A percentile compares a stretch with the other conserved stretches of the same genome.
These are phyloP conservation scores for Atta texana DNA, from an alignment of 1,140 invertebrate genomes.

Conservation along the genomic window DNA sequence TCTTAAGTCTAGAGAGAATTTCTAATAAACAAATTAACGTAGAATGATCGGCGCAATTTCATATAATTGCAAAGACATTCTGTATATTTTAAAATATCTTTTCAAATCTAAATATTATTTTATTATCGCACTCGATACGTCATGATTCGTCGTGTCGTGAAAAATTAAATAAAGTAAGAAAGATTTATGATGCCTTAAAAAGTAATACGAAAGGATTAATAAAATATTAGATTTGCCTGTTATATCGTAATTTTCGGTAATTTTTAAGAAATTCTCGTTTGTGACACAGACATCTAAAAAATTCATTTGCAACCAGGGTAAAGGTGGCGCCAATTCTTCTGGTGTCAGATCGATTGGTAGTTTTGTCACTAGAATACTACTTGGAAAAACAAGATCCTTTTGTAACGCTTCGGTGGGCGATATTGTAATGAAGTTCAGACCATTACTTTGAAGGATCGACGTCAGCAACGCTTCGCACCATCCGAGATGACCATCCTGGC, in stretches of 20 bases:
- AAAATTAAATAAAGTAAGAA: background rate
- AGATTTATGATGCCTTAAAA: background rate
- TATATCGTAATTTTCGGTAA: conserved; percentile 13
- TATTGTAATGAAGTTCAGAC: conserved; percentile 43
- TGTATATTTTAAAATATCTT: background rate
- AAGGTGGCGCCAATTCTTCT: conserved; percentile 62
- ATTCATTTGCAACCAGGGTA: conserved; percentile 62
- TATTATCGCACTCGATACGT: background rate
- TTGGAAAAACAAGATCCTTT: conserved; percentile 61
- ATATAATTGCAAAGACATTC: background rate
- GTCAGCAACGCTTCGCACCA: conserved; percentile 74
- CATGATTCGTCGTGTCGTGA: background rate
- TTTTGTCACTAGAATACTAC: conserved; percentile 13
- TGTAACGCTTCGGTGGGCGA: background rate
- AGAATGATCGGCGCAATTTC: background rate
- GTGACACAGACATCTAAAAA: conserved; percentile 47
- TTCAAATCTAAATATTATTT: background rate
- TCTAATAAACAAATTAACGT: background rate
- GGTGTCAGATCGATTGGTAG: conserved; percentile 62
- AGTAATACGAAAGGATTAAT: background rate
- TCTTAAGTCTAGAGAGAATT: conserved; percentile 53
- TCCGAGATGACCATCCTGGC: conserved; percentile 54
- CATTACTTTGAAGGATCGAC: conserved; percentile 27
- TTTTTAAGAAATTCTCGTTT: background rate
- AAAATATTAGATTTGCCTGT: conserved; percentile 46